Percentiles rank a stretch among this genome's conserved stretches.
Conservation (phyloP, 2,797 vertebrate genomes). For the Garrulus glandarius region DNA sequence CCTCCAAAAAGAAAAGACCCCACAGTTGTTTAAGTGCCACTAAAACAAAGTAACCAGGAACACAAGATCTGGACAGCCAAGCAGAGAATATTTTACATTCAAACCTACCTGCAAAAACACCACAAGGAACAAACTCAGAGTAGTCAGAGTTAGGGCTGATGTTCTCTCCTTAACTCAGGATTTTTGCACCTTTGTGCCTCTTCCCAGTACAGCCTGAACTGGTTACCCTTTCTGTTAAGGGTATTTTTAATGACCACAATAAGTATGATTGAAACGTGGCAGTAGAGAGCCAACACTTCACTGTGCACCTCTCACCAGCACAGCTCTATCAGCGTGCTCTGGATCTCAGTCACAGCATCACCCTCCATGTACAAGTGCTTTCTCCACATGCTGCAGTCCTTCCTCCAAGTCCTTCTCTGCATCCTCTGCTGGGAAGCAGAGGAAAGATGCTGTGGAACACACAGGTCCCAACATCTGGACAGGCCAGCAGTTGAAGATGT, state of each 20-base stretch:
- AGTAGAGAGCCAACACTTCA: neutral
- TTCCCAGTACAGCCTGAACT: neutral
- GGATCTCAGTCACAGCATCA: neutral
- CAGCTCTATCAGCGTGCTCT: neutral
- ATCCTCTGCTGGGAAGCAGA: neutral
- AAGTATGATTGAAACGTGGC: neutral
- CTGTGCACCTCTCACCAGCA: neutral
- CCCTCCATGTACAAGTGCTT: neutral
- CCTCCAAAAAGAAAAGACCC: neutral
- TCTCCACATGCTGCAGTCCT: neutral
- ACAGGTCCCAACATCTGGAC: neutral
- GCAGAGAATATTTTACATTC: conserved; percentile 10
- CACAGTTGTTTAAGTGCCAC: neutral
- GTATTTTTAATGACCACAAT: neutral
- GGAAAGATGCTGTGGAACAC: neutral
- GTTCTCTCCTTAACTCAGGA: conserved; percentile 63
- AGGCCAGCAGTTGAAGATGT: neutral
- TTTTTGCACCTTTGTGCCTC: neutral
- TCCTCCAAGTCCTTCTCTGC: neutral
- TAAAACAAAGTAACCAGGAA: neutral
- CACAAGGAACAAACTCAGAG: neutral
- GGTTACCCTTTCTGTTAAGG: neutral
- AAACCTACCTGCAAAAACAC: conserved; percentile 56
- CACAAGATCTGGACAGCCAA: neutral
- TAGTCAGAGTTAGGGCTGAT: conserved; percentile 67